Evolutionary conservation across 2,888 invertebrate genomes (phyloP).

Genomic region (Microplitis deprimator): DNA sequence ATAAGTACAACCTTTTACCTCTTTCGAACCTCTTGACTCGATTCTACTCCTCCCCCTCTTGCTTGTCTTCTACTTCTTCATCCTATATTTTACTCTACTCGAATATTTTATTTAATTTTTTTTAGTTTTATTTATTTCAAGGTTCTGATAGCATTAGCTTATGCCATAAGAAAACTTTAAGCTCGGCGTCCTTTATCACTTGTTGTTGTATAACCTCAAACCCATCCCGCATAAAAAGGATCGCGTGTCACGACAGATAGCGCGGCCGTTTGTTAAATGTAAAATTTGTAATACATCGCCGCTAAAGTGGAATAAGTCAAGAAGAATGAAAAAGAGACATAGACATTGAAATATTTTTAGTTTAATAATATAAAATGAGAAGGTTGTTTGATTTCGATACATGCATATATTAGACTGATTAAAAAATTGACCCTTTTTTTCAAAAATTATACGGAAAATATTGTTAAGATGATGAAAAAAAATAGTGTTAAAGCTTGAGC

Average conservation of each 20-base stretch:
- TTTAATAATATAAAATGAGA: too few relatives aligned
- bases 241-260: conserved; percentile 66
- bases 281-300: conserved; percentile 70
- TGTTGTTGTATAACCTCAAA: conserved; percentile 46
- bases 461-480: too few relatives aligned
- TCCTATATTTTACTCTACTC: background rate
- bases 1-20: conserved; percentile 15
- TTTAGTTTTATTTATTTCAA: conserved; percentile 33
- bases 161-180: conserved; percentile 41
- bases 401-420: too few relatives aligned
- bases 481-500: too few relatives aligned
- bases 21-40: background rate
- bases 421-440: too few relatives aligned
- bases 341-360: conserved; percentile 38
- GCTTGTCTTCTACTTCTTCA: background rate
- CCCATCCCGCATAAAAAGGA: conserved; percentile 55
- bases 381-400: too few relatives aligned
- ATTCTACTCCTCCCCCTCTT: conserved; percentile 2
- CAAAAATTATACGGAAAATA: too few relatives aligned
- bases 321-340: conserved; percentile 52
- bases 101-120: conserved; percentile 12
- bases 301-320: conserved; percentile 68
- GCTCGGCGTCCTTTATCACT: conserved; percentile 56
- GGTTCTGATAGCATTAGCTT: conserved; percentile 12
- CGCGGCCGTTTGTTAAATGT: conserved; percentile 67